Evolutionary conservation across 53 echinoderm and acorn worm species (phyloP), one percentile per base, ranked within the genome.

Genomic region (Zoroaster sp.): DNA sequence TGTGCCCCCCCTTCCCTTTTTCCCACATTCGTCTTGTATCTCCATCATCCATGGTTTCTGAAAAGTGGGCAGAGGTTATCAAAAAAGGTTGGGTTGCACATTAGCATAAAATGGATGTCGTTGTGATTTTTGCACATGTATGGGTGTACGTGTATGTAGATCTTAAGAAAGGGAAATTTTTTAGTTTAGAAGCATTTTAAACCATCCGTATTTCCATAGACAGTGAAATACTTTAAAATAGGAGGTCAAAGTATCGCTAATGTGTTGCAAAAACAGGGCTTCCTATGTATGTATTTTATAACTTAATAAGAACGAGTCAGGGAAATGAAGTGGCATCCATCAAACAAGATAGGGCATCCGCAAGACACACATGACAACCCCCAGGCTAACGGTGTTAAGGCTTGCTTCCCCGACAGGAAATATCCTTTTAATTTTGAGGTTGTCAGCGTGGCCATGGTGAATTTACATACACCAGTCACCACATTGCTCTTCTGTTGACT

Each of bases 371-470:
- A 9, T 23, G 63, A 59, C 28, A 59, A 59, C 63, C 63, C 63
- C 55, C 63, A 77, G 34, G 53, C 20, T 54, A 36, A 36, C 23
- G 17, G 21, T 38, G 5, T 15, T 66, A 55, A 18, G 36, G 30
- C 23, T 66, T 66, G 41, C 67, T 40, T 40, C 34, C 11, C 36
- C 11, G 43, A 67, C 63, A 59, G 63, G 63, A 66, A 40, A 40
- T 65, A 40, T 40, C 67, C 42, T 81, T 81, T 66, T 81, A 66
- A 81, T 81, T 81, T 80, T 81, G 67, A 39, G 41, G 36, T 54
- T 42, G 81, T 67, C 66, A 67, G 36, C 66, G n/a, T n/a, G n/a
- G n/a, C n/a, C n/a, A 21, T 31, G 18, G 18, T 35, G 66, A 81
- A 25, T 81, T 66, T 66, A 66, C n/a, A 66, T 28, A 81, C 53